Base-by-base conservation (phyloP, 2,113 vertebrate species). In the Chauna torquata region DNA sequence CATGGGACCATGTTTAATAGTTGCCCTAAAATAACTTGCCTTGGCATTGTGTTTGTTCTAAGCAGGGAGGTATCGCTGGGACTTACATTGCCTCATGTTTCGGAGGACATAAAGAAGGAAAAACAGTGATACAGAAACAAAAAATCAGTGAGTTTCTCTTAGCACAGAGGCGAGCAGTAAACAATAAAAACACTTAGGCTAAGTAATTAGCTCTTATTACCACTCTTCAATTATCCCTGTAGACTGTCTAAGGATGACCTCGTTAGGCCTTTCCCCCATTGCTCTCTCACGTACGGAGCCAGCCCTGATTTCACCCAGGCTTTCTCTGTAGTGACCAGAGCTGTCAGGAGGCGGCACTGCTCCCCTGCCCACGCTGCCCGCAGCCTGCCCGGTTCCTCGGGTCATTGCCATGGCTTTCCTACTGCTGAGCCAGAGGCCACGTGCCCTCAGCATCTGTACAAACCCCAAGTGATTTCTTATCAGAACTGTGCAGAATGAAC, bases 271-370 rank as follows among this genome's bases (percentile, higher is more conserved):
- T 32, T 44, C 27, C 34, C 20, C 23, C 54, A 3, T 13, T 18
- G 30, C 52, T n/a, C 25, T 44, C 50, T 34, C 68, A 19, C 52
- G 8, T 5, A 19, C 27, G 3, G n/a, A 36, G 83, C 55, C 69
- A 44, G 50, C 55, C 42, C 49, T 3, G 49, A 20, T 70, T 19
- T 47, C 78, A 24, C 47, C 45, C 62, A 8, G 54, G 66, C 55
- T 52, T 5, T 14, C 58, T 36, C 22, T 81, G 93, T 59, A 65
- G 86, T 32, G 85, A 84, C 14, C 74, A 9, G 54, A 15, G 90
- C 76, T 25, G 94, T 58, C 66, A 12, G 80, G 85, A 94, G 96
- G 94, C 88, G 52, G 92, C 92, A 49, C 68, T 9, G 54, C 90
- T 84, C 32, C 75, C 65, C 79, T 90, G 81, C 65, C 82, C 86